Base-by-base conservation (phyloP, 2,888 invertebrate species). In the Drosophila histrio region DNA sequence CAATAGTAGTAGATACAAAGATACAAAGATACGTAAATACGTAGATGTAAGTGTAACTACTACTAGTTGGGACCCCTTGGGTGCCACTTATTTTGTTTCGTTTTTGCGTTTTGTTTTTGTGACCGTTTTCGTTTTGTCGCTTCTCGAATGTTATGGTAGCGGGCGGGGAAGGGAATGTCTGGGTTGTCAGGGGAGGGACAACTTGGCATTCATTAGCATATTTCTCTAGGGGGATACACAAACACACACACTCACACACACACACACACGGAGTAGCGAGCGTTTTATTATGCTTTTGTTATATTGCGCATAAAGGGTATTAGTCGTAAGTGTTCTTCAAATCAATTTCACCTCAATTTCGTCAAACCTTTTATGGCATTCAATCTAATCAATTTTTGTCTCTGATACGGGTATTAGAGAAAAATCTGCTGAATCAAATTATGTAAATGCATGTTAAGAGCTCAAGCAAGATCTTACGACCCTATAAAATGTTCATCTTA, bases 141-240 rank as follows among this genome's bases (percentile, higher is more conserved):
- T 65, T 49, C 47, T 22, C 28, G 39, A 53, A 30, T 39, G 36
- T 1, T 21, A 44, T 15, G 19, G 11, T 7, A n/a, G 7, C 0
- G 36, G 1, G 11, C 13, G 30, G 21, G 22, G 32, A 9, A 26
- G 32, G 26, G 26, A 49, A n/a, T n/a, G n/a, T n/a, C n/a, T n/a
- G 50, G 38, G 60, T 24, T 26, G 13, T 44, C 34, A 21, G 34
- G 30, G 50, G 34, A 26, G 38, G 50, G 54, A 53, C 44, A 52
- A 43, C 59, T 65, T 71, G 80, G 80, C 87, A 80, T 86, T 82
- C 82, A 83, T 82, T 82, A 82, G 84, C 82, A 82, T 82, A 82
- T 82, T 82, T 82, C 84, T 86, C 84, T 69, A 59, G 87, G 76
- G 80, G 73, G 38, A 71, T 65, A 78, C 62, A 70, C 56, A 74